Conservation (phyloP, 2,888 invertebrate species). For the Actias luna region DNA sequence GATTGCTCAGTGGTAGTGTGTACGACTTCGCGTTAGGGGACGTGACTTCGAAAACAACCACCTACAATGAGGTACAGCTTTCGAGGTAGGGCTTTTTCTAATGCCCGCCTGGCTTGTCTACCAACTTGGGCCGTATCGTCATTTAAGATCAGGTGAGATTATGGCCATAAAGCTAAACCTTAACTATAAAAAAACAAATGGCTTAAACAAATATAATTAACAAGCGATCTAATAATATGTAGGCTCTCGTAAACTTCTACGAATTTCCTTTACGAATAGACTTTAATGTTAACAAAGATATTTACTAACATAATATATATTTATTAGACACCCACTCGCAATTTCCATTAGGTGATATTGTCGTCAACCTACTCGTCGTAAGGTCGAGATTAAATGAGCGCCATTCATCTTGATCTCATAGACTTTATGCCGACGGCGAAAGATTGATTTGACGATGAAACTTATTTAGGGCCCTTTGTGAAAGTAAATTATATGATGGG, state of each 20-base stretch:
- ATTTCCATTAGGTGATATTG: constrained; percentile 5
- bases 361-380: neutral
- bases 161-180: too few species aligned
- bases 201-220: neutral
- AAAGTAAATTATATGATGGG: neutral
- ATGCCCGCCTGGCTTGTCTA: too few species aligned
- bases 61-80: too few species aligned
- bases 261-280: neutral
- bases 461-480: neutral
- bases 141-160: too few species aligned
- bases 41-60: too few species aligned
- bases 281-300: neutral
- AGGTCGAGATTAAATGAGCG: constrained; percentile 5
- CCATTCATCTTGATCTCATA: constrained; percentile 2
- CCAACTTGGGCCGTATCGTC: too few species aligned
- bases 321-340: constrained; percentile 1
- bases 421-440: constrained; percentile 3
- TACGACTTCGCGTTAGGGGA: too few species aligned
- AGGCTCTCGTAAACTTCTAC: neutral
- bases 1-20: too few species aligned
- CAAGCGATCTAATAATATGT: neutral
- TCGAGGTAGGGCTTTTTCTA: too few species aligned
- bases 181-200: neutral
- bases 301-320: constrained; percentile 6
- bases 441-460: constrained; percentile 4